phyloP scores from a whole-genome alignment of 1,140 invertebrate species.

The Gryllus bimaculatus region DNA sequence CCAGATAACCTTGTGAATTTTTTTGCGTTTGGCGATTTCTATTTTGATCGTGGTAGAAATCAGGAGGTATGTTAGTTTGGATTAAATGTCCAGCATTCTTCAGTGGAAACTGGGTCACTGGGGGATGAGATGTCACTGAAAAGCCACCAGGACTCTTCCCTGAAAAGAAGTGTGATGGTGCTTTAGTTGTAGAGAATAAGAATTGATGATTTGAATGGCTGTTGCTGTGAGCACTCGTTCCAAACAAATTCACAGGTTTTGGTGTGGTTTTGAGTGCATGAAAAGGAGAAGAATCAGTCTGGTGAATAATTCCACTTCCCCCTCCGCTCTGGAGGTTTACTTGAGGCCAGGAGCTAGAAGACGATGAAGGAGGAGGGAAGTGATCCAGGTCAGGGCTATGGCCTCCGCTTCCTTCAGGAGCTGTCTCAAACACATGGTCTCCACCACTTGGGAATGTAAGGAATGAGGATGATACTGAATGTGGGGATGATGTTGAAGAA shows the following conservation, averaged over 20 bases:
- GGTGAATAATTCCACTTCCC: not conserved
- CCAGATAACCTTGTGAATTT: not conserved
- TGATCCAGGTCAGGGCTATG: not conserved
- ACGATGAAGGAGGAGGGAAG: not conserved
- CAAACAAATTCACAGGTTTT: not conserved
- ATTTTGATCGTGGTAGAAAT: not conserved
- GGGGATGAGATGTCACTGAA: not conserved
- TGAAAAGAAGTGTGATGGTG: not conserved
- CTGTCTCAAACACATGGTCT: not conserved
- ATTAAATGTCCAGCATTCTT: not conserved
- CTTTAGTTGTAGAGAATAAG: slow-evolving; percentile 5
- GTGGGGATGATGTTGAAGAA: slow-evolving; percentile 26
- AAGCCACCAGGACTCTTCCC: not conserved
- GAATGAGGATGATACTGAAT: not conserved
- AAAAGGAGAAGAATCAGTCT: not conserved
- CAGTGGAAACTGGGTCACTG: not conserved
- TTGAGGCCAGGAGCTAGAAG: not conserved
- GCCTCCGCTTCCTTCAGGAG: too few relatives aligned
- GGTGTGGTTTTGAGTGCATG: not conserved
- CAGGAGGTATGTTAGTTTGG: not conserved
- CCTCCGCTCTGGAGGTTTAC: not conserved
- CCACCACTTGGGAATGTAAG: not conserved
- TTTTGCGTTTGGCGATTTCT: not conserved
- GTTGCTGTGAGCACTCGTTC: not conserved
- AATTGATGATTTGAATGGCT: not conserved